A percentile compares a stretch with the other conserved stretches of the same genome.
Evolutionary conservation across 2,113 vertebrate species (phyloP).

Genomic region (Toxostoma redivivum): DNA sequence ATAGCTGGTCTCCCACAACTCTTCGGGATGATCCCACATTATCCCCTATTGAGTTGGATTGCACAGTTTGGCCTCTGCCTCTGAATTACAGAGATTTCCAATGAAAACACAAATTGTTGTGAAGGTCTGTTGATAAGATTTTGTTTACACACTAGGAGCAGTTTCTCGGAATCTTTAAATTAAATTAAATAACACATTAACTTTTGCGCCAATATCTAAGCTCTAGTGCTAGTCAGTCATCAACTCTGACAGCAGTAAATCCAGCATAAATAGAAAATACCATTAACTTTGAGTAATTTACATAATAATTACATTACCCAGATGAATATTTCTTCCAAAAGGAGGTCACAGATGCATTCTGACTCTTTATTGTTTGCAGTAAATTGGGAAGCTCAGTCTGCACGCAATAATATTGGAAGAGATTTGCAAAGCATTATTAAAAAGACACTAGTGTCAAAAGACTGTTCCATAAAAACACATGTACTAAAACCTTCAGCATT

Average conservation of each 20-base stretch:
- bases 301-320: slow-evolving; percentile 52
- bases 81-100: neutral
- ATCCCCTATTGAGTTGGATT: neutral
- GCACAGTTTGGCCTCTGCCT: neutral
- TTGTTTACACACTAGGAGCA: slow-evolving; percentile 4
- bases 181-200: neutral
- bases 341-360: slow-evolving; percentile 11
- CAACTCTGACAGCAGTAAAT: slow-evolving; percentile 38
- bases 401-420: slow-evolving; percentile 42
- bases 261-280: slow-evolving; percentile 30
- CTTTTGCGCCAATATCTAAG: neutral
- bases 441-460: slow-evolving; percentile 48
- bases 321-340: slow-evolving; percentile 40
- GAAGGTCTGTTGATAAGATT: neutral
- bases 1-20: neutral
- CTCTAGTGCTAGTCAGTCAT: neutral
- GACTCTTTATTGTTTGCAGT: slow-evolving; percentile 23
- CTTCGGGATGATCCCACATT: neutral
- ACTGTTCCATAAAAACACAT: slow-evolving; percentile 58
- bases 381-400: slow-evolving; percentile 41
- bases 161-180: slow-evolving; percentile 18
- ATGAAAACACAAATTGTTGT: neutral
- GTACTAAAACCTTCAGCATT: slow-evolving; percentile 57
- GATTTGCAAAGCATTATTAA: slow-evolving; percentile 23
- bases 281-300: slow-evolving; percentile 41